Base-by-base conservation (phyloP, 1,140 invertebrate species). In the Drosophila albomicans region DNA sequence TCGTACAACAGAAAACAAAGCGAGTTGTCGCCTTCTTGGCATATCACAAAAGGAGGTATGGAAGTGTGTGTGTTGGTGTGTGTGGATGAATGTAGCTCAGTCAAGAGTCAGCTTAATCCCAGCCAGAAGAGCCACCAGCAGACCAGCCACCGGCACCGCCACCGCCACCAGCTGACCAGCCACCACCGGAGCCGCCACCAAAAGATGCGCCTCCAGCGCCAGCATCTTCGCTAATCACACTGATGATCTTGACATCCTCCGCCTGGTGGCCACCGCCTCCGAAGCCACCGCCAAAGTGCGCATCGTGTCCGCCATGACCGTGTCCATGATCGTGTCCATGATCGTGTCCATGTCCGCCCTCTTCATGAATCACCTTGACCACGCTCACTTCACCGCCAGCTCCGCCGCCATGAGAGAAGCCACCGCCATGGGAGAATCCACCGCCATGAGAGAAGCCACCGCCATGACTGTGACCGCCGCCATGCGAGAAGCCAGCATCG, bases 1-100 rank as follows among this genome's bases (percentile, higher is more conserved):
- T 84, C 81, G 16, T 7, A 82, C 81, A 82, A 82, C 80, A 81
- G 67, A 56, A 82, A 82, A 82, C 81, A 82, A 82, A 77, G 8
- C 11, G 81, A 79, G 81, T 68, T 54, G 71, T 68, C 59, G 71
- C 43, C 25, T 61, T 43, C 67, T 58, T 15, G 56, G 73, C 72
- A 56, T 10, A 75, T 75, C 72, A 75, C 72, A 75, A 57, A 66
- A 41, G 20, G 28, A 6, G 45, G 5, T 67, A 38, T 49, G 54
- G 16, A 52, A 20, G 48, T 16, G 41, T 58, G 10, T 43, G 15
- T 28, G 28, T 10, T 30, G n/a, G 35, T 8, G 20, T 25, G 20
- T 25, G 20, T 35, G 38, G n/a, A 16, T 25, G 41, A 6, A 15
- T 43, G 25, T 5, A 15, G 20, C 20, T 25, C 20, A 25, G 20